A percentile compares a stretch with the other conserved stretches of the same genome.
phyloP scores from a whole-genome alignment of 2,113 vertebrate genomes.

The Plecotus auritus region DNA sequence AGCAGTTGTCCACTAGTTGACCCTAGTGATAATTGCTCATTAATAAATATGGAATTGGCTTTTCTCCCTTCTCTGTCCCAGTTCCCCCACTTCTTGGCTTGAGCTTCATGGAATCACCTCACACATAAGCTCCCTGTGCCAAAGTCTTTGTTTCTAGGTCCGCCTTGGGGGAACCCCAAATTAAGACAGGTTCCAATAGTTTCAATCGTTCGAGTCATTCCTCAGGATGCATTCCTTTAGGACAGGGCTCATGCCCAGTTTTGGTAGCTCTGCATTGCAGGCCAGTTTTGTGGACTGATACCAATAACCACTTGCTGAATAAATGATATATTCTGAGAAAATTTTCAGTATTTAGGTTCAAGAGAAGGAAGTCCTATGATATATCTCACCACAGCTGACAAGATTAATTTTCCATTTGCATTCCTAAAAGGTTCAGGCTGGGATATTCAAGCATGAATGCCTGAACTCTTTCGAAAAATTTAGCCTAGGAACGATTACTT shows the following conservation, averaged over 20 bases:
- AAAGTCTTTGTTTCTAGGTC: background rate
- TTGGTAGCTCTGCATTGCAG: background rate
- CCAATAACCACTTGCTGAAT: background rate
- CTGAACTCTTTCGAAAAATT: slow-evolving; percentile 11
- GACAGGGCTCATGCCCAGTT: background rate
- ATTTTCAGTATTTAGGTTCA: background rate
- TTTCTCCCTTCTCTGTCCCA: background rate
- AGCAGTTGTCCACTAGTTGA: background rate
- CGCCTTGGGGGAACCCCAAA: background rate
- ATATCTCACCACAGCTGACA: background rate
- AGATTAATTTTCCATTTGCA: slow-evolving; percentile 11
- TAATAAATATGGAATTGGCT: background rate
- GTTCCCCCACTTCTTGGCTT: background rate
- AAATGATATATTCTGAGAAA: background rate
- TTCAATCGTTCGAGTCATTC: background rate
- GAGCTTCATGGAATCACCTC: background rate
- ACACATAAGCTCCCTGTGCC: background rate
- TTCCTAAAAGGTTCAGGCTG: background rate
- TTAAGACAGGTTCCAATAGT: background rate
- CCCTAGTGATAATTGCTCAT: background rate
- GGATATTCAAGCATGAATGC: background rate
- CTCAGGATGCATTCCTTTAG: background rate
- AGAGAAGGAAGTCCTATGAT: background rate
- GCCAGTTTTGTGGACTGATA: background rate
- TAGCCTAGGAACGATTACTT: background rate